Base-by-base conservation (phyloP, 2,797 vertebrate genomes). In the Hippoglossus hippoglossus region DNA sequence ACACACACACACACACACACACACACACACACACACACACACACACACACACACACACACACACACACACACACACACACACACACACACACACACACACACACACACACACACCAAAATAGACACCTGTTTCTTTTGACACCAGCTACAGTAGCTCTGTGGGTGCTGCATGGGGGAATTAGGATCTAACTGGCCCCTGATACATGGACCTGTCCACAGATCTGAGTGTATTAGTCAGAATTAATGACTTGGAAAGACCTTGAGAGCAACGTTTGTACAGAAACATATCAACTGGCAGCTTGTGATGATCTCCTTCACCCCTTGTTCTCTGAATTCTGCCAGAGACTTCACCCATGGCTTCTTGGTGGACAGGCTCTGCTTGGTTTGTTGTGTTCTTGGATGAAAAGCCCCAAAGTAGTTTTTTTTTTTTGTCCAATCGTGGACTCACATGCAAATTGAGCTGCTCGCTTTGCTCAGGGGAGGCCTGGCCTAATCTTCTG, bases 401-500 rank as follows among this genome's bases (percentile, higher is more conserved):
- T 49, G 49, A 71, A 73, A 74, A 46, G 18, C 15, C 63, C 58
- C 52, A 65, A 80, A 76, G 41, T 59, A 75, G 36, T 52, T 67
- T 79, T 53, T 44, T 53, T 44, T 8, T 39, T 39, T 12, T 13
- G 50, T 74, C 62, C 64, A 69, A 49, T 80, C 49, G 18, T 39
- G 69, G 39, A 50, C 72, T 67, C 53, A 47, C 63, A 83, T 84
- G 70, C 77, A 85, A 85, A 86, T 76, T 6, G 73, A 61, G 69
- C 46, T 70, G 62, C 64, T 80, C 60, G 28, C 63, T 79, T 77
- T 70, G 46, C 74, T 76, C 77, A 74, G 57, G 28, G 44, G 63
- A 59, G 41, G 49, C 63, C 60, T 51, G 9, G 24, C 22, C 21
- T 80, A 78, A 87, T 58, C 69, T 56, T 67, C 64, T n/a, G 52